Base-by-base conservation (phyloP, 2,888 invertebrate species). In the Brachylomia viminalis region DNA sequence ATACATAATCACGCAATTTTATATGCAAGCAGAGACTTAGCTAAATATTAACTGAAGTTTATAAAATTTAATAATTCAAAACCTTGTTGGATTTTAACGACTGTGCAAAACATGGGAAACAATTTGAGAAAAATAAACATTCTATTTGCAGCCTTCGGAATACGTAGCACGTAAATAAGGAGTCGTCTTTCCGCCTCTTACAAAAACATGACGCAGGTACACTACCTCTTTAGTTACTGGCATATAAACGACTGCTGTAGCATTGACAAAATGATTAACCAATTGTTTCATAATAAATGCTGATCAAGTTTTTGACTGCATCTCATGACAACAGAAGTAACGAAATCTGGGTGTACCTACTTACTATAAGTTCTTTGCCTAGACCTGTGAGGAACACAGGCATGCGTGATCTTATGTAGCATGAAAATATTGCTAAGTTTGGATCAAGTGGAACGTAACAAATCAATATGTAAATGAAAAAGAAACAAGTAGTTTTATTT, bases 1-100 rank as follows among this genome's bases (percentile, higher is more conserved):
- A 73, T 80, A 72, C 65, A 71, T 82, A 75, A 83, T 85, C 83
- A 84, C 79, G 86, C 79, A 75, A 82, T 85, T 71, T 67, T 71
- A 49, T 78, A 72, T 72, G 69, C 59, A 74, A 76, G 61, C n/a
- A 67, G 62, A 71, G 52, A 66, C 23, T 62, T 61, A 15, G 45
- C 8, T 79, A 58, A 42, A 73, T 58, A 33, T 66, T 47, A 49
- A 67, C 33, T 38, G 38, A 47, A 82, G 27, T 49, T 23, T 27
- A 59, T 20, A 54, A 68, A 77, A 38, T 47, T 59, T 0, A 15
- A 71, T 64, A 27, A 71, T 76, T 56, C 0, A 27, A 33, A 67
- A 45, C 17, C 27, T 45, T 64, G 6, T n/a, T 38, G 15, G 13
- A 52, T 38, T 42, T 65, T 58, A 61, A 45, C 23, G 23, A 33